Base-by-base conservation (phyloP, 2,113 vertebrate species). In the Dromaius novaehollandiae region DNA sequence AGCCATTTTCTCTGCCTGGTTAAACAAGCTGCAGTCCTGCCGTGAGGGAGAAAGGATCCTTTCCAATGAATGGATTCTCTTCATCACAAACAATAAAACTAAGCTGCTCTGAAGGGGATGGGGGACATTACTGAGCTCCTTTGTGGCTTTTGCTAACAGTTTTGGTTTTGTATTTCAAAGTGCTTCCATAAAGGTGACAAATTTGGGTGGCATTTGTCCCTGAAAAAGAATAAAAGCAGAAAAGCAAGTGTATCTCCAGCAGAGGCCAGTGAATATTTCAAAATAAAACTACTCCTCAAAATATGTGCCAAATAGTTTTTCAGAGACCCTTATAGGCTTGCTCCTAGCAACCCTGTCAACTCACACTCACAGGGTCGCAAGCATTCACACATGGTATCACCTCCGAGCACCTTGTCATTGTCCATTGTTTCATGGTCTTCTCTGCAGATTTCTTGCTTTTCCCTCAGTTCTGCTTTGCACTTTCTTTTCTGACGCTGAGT, bases 401-500 rank as follows among this genome's bases (percentile, higher is more conserved):
- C 38, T 24, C 18, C 70, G 13, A 12, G 36, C 32, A n/a, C 51
- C 34, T 38, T 55, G 21, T 60, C 6, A 13, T 14, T 20, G 0
- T 70, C 75, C 78, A 40, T 82, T 6, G 63, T 83, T 80, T 88
- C 26, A 20, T 1, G 4, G n/a, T 38, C 12, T 22, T 61, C 9
- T 80, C 64, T 60, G 46, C 15, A 46, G 70, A 7, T 70, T 89
- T 53, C 21, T 73, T 90, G 55, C 58, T 91, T 70, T 90, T 86
- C 53, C 65, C 73, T 34, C 32, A 91, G 68, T 68, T 93, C 70
- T 95, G 75, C n/a, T 94, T 79, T 11, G 2, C 70, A 40, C 63
- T 93, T 95, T 82, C 38, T 92, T 88, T 94, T 92, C 81, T 90
- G 65, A 96, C 63, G 86, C 77, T 0, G 13, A 84, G 58, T 94